A percentile compares a stretch with the other conserved stretches of the same genome.
phyloP scores from a whole-genome alignment of 2,888 invertebrate genomes.

The Cynaeus angustus region DNA sequence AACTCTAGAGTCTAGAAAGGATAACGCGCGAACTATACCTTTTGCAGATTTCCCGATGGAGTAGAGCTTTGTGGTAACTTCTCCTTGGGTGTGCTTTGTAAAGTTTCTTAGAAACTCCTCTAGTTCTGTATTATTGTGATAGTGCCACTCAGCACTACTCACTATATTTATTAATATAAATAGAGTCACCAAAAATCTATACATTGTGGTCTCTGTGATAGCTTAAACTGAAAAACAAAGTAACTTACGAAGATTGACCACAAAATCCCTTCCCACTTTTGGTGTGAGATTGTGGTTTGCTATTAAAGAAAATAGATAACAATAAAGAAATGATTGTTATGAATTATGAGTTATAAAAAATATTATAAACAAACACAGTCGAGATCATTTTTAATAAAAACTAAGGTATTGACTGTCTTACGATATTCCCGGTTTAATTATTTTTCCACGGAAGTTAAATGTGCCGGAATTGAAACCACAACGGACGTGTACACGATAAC shows the following conservation, averaged over 20 bases:
- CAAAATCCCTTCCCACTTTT: conserved; percentile 25
- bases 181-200: not conserved
- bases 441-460: not conserved
- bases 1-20: not conserved
- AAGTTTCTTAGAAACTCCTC: conserved; percentile 68
- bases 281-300: conserved; percentile 15
- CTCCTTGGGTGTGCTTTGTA: conserved; percentile 21
- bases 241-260: conserved; percentile 6
- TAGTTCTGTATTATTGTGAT: conserved; percentile 72
- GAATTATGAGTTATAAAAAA: too few relatives aligned
- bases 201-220: conserved; percentile 14
- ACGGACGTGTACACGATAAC: conserved; percentile 30
- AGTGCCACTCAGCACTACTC: conserved; percentile 61
- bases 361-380: too few relatives aligned
- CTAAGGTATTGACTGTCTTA: not conserved
- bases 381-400: not conserved
- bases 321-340: too few relatives aligned
- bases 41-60: conserved; percentile 76
- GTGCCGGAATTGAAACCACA: conserved; percentile 35
- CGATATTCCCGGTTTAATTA: not conserved
- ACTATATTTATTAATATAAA: not conserved
- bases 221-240: conserved; percentile 12
- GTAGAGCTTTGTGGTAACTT: conserved; percentile 69
- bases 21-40: conserved; percentile 66
- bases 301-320: conserved; percentile 6